Percentiles rank a stretch among this genome's conserved stretches.
Evolutionary conservation across 2,113 vertebrate species (phyloP).

Genomic region (Mugil cephalus): DNA sequence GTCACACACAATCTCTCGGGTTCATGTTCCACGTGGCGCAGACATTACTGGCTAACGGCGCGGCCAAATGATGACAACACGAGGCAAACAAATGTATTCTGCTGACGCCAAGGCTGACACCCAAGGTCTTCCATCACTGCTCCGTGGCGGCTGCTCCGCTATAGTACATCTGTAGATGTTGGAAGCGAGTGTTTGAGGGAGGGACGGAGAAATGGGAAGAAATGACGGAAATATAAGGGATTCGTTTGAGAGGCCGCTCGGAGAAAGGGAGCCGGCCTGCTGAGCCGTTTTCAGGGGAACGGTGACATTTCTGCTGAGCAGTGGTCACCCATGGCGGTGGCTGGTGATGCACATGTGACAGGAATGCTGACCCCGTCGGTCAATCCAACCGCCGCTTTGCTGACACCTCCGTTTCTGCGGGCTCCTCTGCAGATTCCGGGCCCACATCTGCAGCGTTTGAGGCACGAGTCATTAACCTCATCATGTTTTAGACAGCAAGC

Average conservation of each 20-base stretch:
- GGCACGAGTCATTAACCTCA: conserved; percentile 53
- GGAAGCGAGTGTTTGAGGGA: conserved; percentile 15
- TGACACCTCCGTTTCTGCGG: conserved; percentile 67
- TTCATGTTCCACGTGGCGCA: conserved; percentile 25
- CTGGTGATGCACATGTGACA: conserved; percentile 67
- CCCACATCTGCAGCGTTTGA: conserved; percentile 16
- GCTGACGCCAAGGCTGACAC: conserved; percentile 64
- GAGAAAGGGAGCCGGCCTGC: conserved; percentile 33
- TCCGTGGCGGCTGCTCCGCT: conserved; percentile 27
- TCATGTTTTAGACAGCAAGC: conserved; percentile 35
- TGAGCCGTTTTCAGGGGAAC: conserved; percentile 51
- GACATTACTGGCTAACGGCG: conserved; percentile 38
- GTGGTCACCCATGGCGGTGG: conserved; percentile 67
- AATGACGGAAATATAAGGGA: background rate
- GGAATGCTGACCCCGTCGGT: conserved; percentile 74
- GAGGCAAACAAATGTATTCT: conserved; percentile 68
- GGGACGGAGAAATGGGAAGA: background rate
- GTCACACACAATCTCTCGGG: conserved; percentile 66
- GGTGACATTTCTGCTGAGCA: conserved; percentile 81
- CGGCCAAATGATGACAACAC: conserved; percentile 67
- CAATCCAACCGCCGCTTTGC: conserved; percentile 57
- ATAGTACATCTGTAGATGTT: conserved; percentile 21
- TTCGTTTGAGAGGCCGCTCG: background rate
- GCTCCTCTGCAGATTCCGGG: conserved; percentile 36
- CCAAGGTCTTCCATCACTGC: conserved; percentile 68